These are phyloP conservation scores for Temnothorax nylanderi DNA, from an alignment of 1,140 invertebrate species.

Conservation along the genomic window DNA sequence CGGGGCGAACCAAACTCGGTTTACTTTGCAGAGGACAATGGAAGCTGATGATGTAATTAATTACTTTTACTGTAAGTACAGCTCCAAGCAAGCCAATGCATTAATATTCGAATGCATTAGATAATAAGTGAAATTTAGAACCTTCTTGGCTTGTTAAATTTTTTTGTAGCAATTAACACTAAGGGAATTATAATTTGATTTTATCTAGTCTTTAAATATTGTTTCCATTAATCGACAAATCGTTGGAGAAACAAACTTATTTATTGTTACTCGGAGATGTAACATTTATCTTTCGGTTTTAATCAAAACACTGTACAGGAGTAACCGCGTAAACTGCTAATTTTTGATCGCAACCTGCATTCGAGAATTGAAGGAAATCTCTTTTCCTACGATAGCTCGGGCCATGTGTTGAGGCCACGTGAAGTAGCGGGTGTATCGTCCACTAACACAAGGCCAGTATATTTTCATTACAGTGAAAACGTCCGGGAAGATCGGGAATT, in stretches of 20 bases:
- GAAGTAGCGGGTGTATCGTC: not conserved
- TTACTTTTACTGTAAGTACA: not conserved
- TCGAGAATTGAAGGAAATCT: slow-evolving; percentile 1
- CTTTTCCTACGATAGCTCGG: not conserved
- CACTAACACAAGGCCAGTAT: not conserved
- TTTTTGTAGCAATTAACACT: not conserved
- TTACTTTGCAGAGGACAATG: not conserved
- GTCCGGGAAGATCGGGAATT: not conserved
- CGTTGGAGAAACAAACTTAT: not conserved
- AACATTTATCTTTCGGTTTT: slow-evolving; percentile 25
- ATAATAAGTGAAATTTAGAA: not conserved
- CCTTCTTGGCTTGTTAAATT: not conserved
- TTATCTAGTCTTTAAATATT: not conserved
- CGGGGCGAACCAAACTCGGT: not conserved
- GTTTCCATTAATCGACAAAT: not conserved
- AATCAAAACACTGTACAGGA: not conserved
- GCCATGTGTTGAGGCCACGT: slow-evolving; percentile 50
- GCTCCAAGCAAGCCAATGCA: not conserved
- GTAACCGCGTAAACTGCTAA: not conserved
- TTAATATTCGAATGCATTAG: not conserved
- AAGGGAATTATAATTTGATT: not conserved
- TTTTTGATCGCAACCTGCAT: slow-evolving; percentile 40
- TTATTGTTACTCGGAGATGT: not conserved
- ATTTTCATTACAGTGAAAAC: slow-evolving; percentile 16
- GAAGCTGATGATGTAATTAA: slow-evolving; percentile 1